A percentile compares a stretch with the other conserved stretches of the same genome.
Evolutionary conservation across 2,888 invertebrate genomes (phyloP).

Genomic region (Capitulum mitella): DNA sequence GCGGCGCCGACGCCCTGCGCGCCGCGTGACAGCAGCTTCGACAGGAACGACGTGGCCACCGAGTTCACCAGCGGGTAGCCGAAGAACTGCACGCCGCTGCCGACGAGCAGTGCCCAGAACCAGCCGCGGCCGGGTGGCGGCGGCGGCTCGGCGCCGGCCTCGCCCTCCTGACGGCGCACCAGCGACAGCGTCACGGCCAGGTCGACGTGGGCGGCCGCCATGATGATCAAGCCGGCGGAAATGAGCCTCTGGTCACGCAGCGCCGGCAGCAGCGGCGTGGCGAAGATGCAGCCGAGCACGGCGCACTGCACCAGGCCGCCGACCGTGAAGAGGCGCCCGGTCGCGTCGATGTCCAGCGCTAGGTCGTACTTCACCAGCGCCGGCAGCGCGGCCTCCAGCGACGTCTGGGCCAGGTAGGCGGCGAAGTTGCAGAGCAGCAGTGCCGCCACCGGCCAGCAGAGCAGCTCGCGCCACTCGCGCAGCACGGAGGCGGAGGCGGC

Average conservation of each 20-base stretch:
- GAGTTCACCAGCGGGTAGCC: conserved; percentile 21
- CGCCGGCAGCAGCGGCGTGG: not conserved
- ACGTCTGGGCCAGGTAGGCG: not conserved
- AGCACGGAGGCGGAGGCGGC: not conserved
- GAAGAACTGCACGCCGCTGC: conserved; percentile 11
- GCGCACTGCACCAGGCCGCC: not conserved
- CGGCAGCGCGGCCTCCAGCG: not conserved
- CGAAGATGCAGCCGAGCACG: not conserved
- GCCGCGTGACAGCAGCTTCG: conserved; percentile 1
- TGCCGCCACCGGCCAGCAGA: not conserved
- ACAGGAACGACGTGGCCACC: conserved; percentile 1
- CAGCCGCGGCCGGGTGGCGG: not conserved
- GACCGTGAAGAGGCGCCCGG: not conserved
- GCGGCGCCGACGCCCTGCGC: conserved; percentile 4
- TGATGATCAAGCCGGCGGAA: not conserved
- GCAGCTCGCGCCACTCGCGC: not conserved
- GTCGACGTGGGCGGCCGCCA: not conserved
- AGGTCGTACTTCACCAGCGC: not conserved
- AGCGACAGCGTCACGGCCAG: not conserved
- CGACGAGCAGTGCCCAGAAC: not conserved
- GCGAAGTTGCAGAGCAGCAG: not conserved
- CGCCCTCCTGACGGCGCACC: not conserved
- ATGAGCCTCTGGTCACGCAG: not conserved
- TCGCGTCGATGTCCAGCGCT: not conserved
- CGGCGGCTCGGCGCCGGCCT: not conserved